These are phyloP conservation scores for Esox lucius DNA, from an alignment of 2,797 vertebrate genomes.

Conservation along the genomic window DNA sequence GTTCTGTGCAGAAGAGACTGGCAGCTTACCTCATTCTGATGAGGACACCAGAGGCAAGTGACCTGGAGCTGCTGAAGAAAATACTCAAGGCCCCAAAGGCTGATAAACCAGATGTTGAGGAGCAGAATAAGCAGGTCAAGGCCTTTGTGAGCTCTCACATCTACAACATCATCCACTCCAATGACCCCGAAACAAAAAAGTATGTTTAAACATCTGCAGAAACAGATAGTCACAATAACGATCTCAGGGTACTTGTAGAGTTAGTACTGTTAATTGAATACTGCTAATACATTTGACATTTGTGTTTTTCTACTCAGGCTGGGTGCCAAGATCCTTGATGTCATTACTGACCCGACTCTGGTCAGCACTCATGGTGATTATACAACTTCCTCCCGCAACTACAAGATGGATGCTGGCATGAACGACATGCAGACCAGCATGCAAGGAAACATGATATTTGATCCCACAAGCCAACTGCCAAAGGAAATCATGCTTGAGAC, in stretches of 20 bases:
- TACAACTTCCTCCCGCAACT: conserved; percentile 83
- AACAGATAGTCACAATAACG: neutral
- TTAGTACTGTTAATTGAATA: neutral
- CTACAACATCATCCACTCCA: conserved; percentile 84
- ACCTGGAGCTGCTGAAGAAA: conserved; percentile 77
- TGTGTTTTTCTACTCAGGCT: conserved; percentile 68
- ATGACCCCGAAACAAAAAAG: conserved; percentile 75
- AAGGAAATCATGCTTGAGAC: conserved; percentile 88
- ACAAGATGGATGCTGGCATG: conserved; percentile 71
- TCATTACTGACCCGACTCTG: conserved; percentile 69
- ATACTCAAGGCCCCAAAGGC: conserved; percentile 55
- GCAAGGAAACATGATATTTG: conserved; percentile 86
- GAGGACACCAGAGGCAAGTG: conserved; percentile 75
- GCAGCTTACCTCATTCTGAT: conserved; percentile 90
- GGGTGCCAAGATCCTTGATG: conserved; percentile 69
- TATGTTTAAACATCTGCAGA: conserved; percentile 65
- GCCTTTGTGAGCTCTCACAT: conserved; percentile 87
- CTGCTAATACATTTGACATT: neutral
- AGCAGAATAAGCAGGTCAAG: conserved; percentile 84
- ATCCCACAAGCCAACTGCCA: conserved; percentile 82
- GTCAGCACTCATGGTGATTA: conserved; percentile 73
- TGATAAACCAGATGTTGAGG: conserved; percentile 43
- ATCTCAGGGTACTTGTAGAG: neutral
- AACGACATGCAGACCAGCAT: conserved; percentile 66
- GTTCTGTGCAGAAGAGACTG: conserved; percentile 85